These are phyloP conservation scores for Akabosia matsudoensis DNA, from an alignment of 1,140 invertebrate species.

Conservation along the genomic window DNA sequence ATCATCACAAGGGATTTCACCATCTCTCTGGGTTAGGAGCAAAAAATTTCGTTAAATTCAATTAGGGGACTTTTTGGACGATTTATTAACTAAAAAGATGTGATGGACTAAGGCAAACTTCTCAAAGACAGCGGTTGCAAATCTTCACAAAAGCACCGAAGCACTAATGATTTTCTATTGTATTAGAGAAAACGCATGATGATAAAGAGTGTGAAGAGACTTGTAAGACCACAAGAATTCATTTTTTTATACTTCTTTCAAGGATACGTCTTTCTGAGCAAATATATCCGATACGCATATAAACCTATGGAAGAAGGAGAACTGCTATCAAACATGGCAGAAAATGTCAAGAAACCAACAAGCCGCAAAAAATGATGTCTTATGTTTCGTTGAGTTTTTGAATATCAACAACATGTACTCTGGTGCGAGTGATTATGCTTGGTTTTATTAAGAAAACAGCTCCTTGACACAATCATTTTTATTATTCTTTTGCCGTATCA, in stretches of 20 bases:
- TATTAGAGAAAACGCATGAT: background rate
- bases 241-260: no score
- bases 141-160: no score
- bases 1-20: background rate
- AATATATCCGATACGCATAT: background rate
- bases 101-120: background rate
- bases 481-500: background rate
- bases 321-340: background rate
- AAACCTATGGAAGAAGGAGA: background rate
- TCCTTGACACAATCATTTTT: background rate
- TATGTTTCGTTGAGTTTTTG: background rate
- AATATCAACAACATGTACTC: background rate
- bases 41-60: background rate
- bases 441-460: conserved; percentile 12
- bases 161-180: no score
- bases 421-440: no score
- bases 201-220: no score
- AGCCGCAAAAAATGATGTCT: background rate
- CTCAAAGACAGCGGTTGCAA: background rate
- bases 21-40: background rate
- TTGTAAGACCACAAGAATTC: no score
- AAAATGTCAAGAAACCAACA: background rate
- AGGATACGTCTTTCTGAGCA: no score
- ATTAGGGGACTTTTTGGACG: background rate
- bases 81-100: background rate